Evolutionary conservation across 2,888 invertebrate species (phyloP), one percentile per base, ranked within the genome.

Genomic region (Torymus auratus): DNA sequence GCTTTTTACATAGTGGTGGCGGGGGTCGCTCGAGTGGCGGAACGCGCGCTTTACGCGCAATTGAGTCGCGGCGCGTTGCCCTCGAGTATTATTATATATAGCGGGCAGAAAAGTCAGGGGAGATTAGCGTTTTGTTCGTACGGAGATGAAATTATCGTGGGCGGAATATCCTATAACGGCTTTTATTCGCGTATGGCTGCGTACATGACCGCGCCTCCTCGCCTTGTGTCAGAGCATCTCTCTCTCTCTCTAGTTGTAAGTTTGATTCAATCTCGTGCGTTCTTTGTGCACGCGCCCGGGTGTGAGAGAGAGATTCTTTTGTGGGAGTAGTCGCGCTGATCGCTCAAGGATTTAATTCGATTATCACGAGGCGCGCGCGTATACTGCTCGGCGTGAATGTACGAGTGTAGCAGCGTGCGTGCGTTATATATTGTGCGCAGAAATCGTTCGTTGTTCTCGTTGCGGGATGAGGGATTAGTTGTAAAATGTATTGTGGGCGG

Each of bases 11-110:
- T 28, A 4, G 20, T 50, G 15, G 50, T 20, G 20, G 10, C 50
- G 15, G 28, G 28, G 28, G 28, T 28, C 5, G 5, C 28, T 76
- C 68, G 68, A 68, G 68, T 69, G 61, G 41, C 41, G 68, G 68
- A 68, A 68, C 61, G 61, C 60, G 41, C 56, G 28, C 28, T 28
- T 28, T 28, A 28, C 28, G 65, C n/a, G 61, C 68, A 61, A 68
- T 75, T 64, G 74, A 75, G 23, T 60, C 60, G n/a, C n/a, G n/a
- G n/a, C n/a, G 17, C 13, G 28, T 28, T 5, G 5, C 60, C 41
- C 60, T 20, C 17, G 20, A 41, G 41, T 28, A 5, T 23, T 28
- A 28, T 28, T 28, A 28, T 28, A 28, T 28, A 28, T 3, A 3
- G 28, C 28, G 28, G 0, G 28, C 28, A 17, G 17, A 56, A 28